phyloP scores from a whole-genome alignment of 2,113 vertebrate species.

The Stictonetta naevosa region DNA sequence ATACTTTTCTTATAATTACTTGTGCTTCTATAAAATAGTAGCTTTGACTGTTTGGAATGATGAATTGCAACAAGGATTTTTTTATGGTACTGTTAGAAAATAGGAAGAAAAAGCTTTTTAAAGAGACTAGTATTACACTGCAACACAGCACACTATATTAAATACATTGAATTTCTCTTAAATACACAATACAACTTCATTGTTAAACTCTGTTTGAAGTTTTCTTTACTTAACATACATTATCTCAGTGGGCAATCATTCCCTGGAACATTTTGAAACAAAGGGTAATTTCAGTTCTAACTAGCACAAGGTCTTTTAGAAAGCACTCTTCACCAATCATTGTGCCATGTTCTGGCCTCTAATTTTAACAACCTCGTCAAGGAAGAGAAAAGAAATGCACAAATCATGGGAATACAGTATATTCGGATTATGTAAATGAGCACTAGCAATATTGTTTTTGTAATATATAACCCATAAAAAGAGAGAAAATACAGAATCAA shows the following conservation, averaged over 20 bases:
- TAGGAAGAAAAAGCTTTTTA: not conserved
- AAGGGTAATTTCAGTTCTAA: conserved; percentile 63
- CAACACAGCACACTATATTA: not conserved
- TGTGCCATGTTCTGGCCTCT: not conserved
- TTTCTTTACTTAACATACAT: conserved; percentile 55
- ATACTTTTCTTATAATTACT: conserved; percentile 27
- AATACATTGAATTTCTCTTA: not conserved
- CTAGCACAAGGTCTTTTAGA: not conserved
- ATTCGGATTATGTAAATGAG: not conserved
- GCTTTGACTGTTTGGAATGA: not conserved
- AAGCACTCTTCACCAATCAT: not conserved
- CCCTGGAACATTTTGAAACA: conserved; percentile 72
- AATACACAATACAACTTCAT: not conserved
- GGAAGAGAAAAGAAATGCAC: not conserved
- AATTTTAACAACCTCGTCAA: not conserved
- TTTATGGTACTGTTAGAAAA: conserved; percentile 18
- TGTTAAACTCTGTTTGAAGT: conserved; percentile 64
- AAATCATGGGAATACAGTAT: not conserved
- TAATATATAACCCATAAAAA: not conserved
- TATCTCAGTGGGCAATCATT: conserved; percentile 73
- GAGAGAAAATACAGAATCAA: not conserved
- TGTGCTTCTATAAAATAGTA: conserved; percentile 18
- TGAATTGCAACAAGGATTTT: conserved; percentile 23
- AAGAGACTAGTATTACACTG: not conserved
- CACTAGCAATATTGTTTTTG: not conserved